A percentile compares a stretch with the other conserved stretches of the same genome.
These are phyloP conservation scores for Eulemur rubriventer DNA, from an alignment of 2,797 vertebrate genomes.

Conservation along the genomic window DNA sequence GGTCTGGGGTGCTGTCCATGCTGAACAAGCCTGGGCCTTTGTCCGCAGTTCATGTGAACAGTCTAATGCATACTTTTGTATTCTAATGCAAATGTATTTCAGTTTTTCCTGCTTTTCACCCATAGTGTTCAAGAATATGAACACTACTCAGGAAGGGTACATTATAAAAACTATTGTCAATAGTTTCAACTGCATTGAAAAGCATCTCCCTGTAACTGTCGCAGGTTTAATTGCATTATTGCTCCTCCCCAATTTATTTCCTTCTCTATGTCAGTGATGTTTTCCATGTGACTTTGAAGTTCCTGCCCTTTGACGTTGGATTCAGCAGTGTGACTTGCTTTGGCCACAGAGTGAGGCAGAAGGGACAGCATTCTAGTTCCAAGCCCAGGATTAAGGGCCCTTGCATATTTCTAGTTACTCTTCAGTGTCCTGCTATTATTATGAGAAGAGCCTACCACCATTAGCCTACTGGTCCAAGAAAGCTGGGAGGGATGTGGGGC, in stretches of 20 bases:
- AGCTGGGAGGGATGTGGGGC: background rate
- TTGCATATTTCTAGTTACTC: background rate
- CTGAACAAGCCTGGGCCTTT: background rate
- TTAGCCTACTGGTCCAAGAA: background rate
- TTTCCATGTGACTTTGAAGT: background rate
- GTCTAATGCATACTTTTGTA: background rate
- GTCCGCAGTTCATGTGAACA: background rate
- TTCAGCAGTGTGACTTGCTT: background rate
- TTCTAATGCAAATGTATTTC: background rate
- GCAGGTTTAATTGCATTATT: background rate
- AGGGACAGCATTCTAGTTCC: background rate
- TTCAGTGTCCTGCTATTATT: background rate
- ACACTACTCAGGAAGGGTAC: background rate
- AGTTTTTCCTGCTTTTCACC: background rate
- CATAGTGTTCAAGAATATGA: background rate
- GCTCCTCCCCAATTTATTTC: no score
- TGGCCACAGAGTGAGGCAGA: background rate
- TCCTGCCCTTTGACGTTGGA: background rate
- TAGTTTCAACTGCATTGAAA: background rate
- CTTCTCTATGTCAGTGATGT: background rate
- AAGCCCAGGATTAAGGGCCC: background rate
- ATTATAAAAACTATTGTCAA: background rate
- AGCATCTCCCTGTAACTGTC: background rate
- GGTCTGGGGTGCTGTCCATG: background rate
- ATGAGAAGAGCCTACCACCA: background rate